A percentile compares a stretch with the other conserved stretches of the same genome.
phyloP scores from a whole-genome alignment of 2,797 vertebrate genomes.

The Liasis olivaceus region DNA sequence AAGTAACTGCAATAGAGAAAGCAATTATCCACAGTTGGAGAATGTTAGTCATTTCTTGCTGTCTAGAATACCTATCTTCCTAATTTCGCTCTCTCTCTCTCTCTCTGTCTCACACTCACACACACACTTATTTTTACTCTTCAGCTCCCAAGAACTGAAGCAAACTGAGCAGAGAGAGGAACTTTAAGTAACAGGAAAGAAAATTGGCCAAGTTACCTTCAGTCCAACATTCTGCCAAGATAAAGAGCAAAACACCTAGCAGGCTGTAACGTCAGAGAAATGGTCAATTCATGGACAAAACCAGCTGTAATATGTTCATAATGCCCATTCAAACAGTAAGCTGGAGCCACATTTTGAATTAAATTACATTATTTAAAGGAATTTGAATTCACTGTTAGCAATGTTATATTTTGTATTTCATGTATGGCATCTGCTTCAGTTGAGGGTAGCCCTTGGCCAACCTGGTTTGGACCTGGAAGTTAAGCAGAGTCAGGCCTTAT shows the following conservation, averaged over 20 bases:
- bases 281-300: background rate
- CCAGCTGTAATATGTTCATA: background rate
- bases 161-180: background rate
- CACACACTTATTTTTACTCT: background rate
- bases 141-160: background rate
- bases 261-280: background rate
- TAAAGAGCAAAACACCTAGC: background rate
- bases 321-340: background rate
- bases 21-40: conserved; percentile 2
- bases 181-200: background rate
- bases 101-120: background rate
- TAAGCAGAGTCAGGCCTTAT: background rate
- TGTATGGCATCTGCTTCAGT: background rate
- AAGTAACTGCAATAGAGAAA: conserved; percentile 21
- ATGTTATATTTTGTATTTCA: background rate
- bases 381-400: background rate
- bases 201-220: background rate
- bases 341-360: background rate
- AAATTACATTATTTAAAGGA: background rate
- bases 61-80: background rate
- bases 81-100: background rate
- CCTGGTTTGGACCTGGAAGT: background rate
- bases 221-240: background rate
- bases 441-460: background rate
- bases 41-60: background rate